phyloP scores from a whole-genome alignment of 2,888 invertebrate genomes.

The Sicus ferrugineus region DNA sequence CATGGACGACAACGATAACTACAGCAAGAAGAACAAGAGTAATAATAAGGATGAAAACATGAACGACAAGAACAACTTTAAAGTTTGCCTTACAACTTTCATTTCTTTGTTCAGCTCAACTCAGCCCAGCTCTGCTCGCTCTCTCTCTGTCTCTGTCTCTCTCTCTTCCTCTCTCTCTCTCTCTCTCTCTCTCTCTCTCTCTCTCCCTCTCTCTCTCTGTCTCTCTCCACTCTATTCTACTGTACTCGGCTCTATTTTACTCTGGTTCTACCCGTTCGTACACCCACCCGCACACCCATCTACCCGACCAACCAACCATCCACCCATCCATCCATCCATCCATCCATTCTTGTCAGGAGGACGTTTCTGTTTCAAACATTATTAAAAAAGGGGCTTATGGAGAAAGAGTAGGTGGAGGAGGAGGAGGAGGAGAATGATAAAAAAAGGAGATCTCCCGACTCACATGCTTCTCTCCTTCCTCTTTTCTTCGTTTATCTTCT shows the following conservation, averaged over 20 bases:
- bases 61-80: constrained; percentile 31
- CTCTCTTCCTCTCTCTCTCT: background rate
- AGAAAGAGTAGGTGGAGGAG: background rate
- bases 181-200: background rate
- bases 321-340: background rate
- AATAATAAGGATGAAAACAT: constrained; percentile 16
- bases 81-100: constrained; percentile 34
- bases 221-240: background rate
- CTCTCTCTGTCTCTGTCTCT: background rate
- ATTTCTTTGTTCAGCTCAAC: constrained; percentile 25
- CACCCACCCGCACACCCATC: too few relatives aligned
- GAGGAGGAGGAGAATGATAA: background rate
- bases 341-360: background rate
- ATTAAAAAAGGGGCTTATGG: background rate
- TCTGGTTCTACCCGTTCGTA: too few relatives aligned
- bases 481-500: background rate
- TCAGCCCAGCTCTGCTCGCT: background rate
- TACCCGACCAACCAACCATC: too few relatives aligned
- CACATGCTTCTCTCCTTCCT: background rate
- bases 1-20: background rate
- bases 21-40: constrained; percentile 8
- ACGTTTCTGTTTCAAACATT: background rate
- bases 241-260: background rate
- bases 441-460: background rate
- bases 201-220: background rate